A percentile compares a stretch with the other conserved stretches of the same genome.
Conservation (phyloP, 2,113 vertebrate genomes). For the Mionectes macconnelli region DNA sequence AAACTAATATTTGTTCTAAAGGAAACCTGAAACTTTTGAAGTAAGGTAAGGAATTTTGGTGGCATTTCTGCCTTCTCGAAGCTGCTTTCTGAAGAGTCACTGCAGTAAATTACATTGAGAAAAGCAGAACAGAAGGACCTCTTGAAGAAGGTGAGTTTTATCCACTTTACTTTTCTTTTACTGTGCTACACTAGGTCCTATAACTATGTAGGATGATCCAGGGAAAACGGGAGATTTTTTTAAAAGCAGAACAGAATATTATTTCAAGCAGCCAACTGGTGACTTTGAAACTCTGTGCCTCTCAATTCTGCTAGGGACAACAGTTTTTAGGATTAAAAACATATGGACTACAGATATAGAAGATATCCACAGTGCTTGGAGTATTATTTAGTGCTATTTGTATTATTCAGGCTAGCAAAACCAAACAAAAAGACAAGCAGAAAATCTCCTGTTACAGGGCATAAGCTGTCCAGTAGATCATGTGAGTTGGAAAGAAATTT, state of each 20-base stretch:
- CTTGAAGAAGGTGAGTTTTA: not conserved
- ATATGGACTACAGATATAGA: conserved; percentile 13
- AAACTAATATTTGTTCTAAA: not conserved
- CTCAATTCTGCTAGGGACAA: not conserved
- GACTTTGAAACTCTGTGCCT: not conserved
- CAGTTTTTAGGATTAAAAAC: conserved; percentile 41
- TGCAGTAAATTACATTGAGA: not conserved
- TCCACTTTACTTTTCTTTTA: not conserved
- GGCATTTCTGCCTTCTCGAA: not conserved
- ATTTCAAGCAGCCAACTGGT: not conserved
- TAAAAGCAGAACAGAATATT: not conserved
- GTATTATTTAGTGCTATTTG: conserved; percentile 41
- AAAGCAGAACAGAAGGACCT: not conserved
- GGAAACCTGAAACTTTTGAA: not conserved
- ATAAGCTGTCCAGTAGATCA: conserved; percentile 12
- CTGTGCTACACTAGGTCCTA: not conserved
- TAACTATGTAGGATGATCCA: not conserved
- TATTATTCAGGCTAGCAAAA: conserved; percentile 36
- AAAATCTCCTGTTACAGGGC: conserved; percentile 27
- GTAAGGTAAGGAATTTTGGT: not conserved
- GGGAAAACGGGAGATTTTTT: not conserved
- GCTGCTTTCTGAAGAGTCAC: not conserved
- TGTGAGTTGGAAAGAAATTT: conserved; percentile 53
- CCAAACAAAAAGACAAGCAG: not conserved
- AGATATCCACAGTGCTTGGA: not conserved